Base-by-base conservation (phyloP, 1,140 invertebrate genomes). In the Batillaria attramentaria region DNA sequence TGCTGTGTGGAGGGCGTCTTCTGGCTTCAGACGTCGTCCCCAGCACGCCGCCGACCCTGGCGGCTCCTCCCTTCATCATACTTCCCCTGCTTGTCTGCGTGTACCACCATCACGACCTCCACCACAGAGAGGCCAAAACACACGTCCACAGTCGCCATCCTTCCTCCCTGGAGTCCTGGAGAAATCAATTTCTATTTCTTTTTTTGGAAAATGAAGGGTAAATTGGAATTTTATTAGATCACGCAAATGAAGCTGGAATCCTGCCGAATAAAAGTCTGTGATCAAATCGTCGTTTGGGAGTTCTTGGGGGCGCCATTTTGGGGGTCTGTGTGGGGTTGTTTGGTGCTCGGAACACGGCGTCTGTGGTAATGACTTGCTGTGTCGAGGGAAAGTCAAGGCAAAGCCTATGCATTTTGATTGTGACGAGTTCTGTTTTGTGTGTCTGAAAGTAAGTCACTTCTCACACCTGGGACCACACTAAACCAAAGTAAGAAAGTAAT, bases 161-260 rank as follows among this genome's bases (percentile, higher is more conserved):
- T 20, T 68, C 66, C 66, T 68, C 37, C 13, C 24, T 70, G 33
- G 39, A 20, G 35, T 70, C 68, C 72, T 31, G 50, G 39, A 74
- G 42, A 74, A 74, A 74, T 74, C 72, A 74, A 74, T 74, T 74
- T 74, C 43, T 74, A 57, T 74, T 74, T 74, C 72, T 74, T 74
- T 74, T 28, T 50, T 46, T 35, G 39, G 31, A 60, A n/a, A 37
- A 24, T 33, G 24, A 46, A 18, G 46, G 50, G 46, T 54, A 57
- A 74, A 74, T 74, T 74, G 72, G 72, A 50, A 74, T 57, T 74
- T 74, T 74, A 74, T 74, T 74, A 74, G 72, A 74, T 74, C 54
- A 74, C n/a, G 72, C 72, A 74, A 74, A 74, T 74, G 72, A 74
- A 74, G 72, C 43, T 50, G 72, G 50, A 60, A 74, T 46, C 33